A percentile compares a stretch with the other conserved stretches of the same genome.
phyloP scores from a whole-genome alignment of 2,888 invertebrate genomes.

The Himalopsyche kuldschensis region DNA sequence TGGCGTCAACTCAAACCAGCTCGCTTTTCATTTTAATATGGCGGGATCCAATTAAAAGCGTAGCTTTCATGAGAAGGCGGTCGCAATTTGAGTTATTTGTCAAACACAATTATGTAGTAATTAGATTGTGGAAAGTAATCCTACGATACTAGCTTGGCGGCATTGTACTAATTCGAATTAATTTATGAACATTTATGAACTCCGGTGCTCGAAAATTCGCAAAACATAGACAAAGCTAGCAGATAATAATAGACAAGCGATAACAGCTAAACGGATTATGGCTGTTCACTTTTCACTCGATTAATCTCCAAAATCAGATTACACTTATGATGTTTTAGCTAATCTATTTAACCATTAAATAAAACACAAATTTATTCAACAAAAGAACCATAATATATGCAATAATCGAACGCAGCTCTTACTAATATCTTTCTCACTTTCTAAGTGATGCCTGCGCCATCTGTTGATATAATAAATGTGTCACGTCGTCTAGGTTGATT shows the following conservation, averaged over 20 bases:
- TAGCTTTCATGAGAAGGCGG: neutral
- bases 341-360: too few species aligned
- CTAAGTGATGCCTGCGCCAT: too few species aligned
- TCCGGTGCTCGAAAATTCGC: neutral
- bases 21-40: constrained; percentile 11
- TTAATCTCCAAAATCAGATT: neutral
- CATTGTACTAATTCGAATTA: constrained; percentile 17
- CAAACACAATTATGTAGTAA: constrained; percentile 32
- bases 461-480: too few species aligned
- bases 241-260: neutral
- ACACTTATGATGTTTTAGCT: neutral
- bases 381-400: too few species aligned
- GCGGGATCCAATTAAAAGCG: constrained; percentile 21
- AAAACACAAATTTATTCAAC: too few species aligned
- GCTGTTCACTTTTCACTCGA: neutral
- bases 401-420: too few species aligned
- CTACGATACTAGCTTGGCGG: neutral
- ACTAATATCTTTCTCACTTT: too few species aligned
- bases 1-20: neutral
- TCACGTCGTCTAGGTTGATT: too few species aligned
- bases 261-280: neutral
- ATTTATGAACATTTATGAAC: neutral
- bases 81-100: constrained; percentile 29
- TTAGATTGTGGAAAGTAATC: constrained; percentile 29
- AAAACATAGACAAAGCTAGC: neutral